Evolutionary conservation across 53 echinoderm and acorn worm genomes (phyloP).

Genomic region (Stichopus horrens): DNA sequence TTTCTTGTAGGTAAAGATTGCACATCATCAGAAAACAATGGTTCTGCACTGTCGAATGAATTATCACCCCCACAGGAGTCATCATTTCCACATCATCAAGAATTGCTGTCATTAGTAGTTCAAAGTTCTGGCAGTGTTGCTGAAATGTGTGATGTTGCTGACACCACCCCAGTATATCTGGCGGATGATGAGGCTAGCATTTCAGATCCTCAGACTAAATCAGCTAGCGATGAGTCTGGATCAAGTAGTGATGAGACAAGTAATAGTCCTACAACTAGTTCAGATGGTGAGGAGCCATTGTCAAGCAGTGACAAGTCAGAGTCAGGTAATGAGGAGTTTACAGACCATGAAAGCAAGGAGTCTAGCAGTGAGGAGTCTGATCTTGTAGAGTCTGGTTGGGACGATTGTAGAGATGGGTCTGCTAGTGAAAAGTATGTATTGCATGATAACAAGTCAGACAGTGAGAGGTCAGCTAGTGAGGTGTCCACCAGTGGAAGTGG

Average conservation of each 20-base stretch:
- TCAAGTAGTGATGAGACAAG: not conserved
- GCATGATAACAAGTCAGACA: not conserved
- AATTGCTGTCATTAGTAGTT: not conserved
- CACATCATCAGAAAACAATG: too few species aligned
- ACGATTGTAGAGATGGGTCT: not conserved
- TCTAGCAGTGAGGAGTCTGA: slow-evolving; percentile 1
- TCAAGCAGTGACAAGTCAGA: not conserved
- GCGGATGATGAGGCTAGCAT: not conserved
- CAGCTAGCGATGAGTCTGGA: not conserved
- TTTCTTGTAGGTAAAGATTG: too few species aligned
- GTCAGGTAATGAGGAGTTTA: too few species aligned
- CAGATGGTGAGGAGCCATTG: not conserved
- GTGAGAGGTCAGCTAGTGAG: not conserved
- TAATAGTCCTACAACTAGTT: too few species aligned
- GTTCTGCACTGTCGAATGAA: not conserved
- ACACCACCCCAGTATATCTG: not conserved
- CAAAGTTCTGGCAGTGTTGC: not conserved
- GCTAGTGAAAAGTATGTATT: not conserved
- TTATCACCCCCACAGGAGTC: not conserved
- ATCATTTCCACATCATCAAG: too few species aligned
- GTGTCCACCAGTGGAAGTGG: not conserved
- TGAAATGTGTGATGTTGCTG: not conserved
- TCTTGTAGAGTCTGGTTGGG: not conserved
- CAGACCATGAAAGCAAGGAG: too few species aligned
- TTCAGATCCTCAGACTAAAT: not conserved